These are phyloP conservation scores for Hemichromis elongatus DNA, from an alignment of 2,113 vertebrate genomes.

Conservation along the genomic window DNA sequence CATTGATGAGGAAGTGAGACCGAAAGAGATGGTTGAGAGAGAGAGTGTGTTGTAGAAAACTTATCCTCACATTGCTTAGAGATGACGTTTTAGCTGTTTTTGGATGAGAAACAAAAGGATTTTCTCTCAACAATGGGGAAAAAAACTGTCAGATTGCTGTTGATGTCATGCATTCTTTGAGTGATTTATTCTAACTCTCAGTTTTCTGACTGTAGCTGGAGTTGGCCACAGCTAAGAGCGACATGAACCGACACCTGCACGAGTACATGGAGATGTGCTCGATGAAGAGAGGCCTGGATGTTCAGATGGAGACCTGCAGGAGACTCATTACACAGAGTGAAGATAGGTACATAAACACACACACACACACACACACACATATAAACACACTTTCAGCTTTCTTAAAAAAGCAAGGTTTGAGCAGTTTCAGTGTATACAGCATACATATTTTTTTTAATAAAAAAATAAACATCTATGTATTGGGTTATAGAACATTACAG, in stretches of 20 bases:
- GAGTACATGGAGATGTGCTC: slow-evolving; percentile 99
- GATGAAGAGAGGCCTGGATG: slow-evolving; percentile 95
- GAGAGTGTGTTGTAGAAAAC: too few species aligned
- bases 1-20: not conserved
- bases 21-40: not conserved
- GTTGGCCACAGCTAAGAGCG: slow-evolving; percentile 91
- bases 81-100: not conserved
- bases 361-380: not conserved
- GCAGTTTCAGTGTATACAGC: not conserved
- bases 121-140: not conserved
- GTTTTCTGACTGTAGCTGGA: slow-evolving; percentile 77
- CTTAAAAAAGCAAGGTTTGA: not conserved
- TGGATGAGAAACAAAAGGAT: not conserved
- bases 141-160: not conserved
- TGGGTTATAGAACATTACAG: not conserved
- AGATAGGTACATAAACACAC: slow-evolving; percentile 73
- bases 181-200: not conserved
- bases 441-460: not conserved
- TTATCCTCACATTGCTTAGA: not conserved
- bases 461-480: not conserved
- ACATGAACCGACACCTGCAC: slow-evolving; percentile 96
- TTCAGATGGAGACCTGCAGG: slow-evolving; percentile 98
- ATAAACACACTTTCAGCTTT: not conserved
- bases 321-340: slow-evolving; percentile 92
- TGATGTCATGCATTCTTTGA: not conserved